These are phyloP conservation scores for Onychomys leucogaster DNA, from an alignment of 2,797 vertebrate genomes.

Conservation along the genomic window DNA sequence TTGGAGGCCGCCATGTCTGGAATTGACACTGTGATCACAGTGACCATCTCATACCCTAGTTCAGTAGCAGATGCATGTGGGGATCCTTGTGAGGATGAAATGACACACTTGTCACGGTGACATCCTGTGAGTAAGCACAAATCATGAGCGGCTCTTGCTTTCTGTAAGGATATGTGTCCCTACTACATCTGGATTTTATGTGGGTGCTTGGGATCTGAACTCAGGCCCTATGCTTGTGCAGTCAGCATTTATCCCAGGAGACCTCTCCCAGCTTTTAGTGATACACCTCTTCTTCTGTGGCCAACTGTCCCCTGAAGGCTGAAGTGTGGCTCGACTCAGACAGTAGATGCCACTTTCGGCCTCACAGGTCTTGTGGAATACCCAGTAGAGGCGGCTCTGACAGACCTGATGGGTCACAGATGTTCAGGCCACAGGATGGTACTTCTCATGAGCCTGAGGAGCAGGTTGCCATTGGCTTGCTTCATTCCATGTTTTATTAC, in stretches of 20 bases:
- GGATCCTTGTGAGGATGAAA: neutral
- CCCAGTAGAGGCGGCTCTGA: neutral
- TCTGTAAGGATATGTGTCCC: neutral
- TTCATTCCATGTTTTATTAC: neutral
- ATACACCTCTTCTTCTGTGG: neutral
- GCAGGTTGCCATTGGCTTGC: neutral
- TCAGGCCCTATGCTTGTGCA: neutral
- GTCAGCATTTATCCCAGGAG: neutral
- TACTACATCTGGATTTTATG: neutral
- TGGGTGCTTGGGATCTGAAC: neutral
- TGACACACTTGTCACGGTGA: fast-evolving
- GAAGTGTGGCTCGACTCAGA: neutral
- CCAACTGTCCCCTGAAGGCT: neutral
- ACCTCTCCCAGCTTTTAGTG: neutral
- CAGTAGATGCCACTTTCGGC: neutral
- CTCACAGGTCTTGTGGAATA: neutral
- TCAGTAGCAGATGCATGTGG: neutral
- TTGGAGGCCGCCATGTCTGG: neutral
- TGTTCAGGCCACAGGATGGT: neutral
- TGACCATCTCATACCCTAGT: neutral
- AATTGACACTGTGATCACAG: fast-evolving
- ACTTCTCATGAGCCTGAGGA: neutral
- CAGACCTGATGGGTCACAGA: neutral
- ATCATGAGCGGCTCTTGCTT: neutral
- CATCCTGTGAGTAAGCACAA: neutral